These are phyloP conservation scores for Drosophila sucinea DNA, from an alignment of 1,140 invertebrate genomes.

Conservation along the genomic window DNA sequence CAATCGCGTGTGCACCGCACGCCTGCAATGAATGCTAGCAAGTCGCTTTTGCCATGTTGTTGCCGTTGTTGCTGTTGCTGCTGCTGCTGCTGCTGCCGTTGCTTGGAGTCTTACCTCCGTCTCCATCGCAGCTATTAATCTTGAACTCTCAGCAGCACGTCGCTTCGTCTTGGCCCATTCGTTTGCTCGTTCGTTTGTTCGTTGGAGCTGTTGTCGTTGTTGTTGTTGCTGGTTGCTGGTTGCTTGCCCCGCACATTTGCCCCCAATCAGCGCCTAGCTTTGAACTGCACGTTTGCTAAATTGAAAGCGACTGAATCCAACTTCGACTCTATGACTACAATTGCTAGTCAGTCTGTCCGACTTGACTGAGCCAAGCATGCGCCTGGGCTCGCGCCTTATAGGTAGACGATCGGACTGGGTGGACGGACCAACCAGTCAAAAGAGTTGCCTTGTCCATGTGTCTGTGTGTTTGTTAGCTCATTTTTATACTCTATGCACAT, in stretches of 20 bases:
- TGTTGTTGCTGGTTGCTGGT: neutral
- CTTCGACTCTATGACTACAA: slow-evolving; percentile 37
- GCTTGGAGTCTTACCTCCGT: slow-evolving; percentile 1
- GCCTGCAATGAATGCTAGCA: slow-evolving; percentile 51
- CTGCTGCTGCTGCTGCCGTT: slow-evolving; percentile 17
- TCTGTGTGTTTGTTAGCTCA: slow-evolving; percentile 28
- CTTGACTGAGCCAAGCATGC: slow-evolving; percentile 49
- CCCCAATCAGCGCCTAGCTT: slow-evolving; percentile 76
- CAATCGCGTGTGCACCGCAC: slow-evolving; percentile 81
- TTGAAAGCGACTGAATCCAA: slow-evolving; percentile 73
- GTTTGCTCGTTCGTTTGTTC: neutral
- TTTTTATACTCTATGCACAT: slow-evolving; percentile 26
- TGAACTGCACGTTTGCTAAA: slow-evolving; percentile 80
- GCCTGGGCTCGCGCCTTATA: slow-evolving; percentile 68
- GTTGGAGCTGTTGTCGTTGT: neutral
- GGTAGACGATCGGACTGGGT: slow-evolving; percentile 23
- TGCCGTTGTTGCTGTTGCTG: slow-evolving; percentile 40
- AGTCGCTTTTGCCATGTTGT: slow-evolving; percentile 51
- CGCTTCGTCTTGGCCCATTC: slow-evolving; percentile 13
- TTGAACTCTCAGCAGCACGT: slow-evolving; percentile 57
- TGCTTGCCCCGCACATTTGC: slow-evolving; percentile 64
- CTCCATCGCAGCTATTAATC: slow-evolving; percentile 58
- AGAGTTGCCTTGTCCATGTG: slow-evolving; percentile 20
- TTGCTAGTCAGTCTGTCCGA: slow-evolving; percentile 27
- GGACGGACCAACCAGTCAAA: slow-evolving; percentile 4